Percentiles rank a stretch among this genome's conserved stretches.
Conservation (phyloP, 2,113 vertebrate species). For the Phyllostomus hastatus region DNA sequence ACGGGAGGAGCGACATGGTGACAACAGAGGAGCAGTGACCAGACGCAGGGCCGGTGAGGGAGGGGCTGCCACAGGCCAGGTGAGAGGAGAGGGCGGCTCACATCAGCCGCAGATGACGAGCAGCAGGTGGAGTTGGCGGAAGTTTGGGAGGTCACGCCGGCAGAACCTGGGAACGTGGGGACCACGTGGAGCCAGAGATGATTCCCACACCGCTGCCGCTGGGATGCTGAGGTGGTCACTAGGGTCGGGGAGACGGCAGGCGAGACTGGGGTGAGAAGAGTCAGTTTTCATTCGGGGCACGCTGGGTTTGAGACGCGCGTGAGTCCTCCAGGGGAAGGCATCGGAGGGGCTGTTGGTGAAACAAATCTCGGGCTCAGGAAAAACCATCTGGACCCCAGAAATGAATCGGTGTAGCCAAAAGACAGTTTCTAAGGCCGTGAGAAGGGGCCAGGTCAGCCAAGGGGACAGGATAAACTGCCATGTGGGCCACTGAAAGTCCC, state of each 20-base stretch:
- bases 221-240: not conserved
- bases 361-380: not conserved
- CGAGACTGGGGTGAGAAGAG: not conserved
- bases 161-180: not conserved
- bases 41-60: not conserved
- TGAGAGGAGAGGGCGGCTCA: not conserved
- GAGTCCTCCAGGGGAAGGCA: not conserved
- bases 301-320: not conserved
- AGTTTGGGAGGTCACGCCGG: not conserved
- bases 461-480: not conserved
- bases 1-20: accelerated
- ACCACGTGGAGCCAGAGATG: accelerated
- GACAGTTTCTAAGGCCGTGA: not conserved
- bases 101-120: not conserved
- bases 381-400: not conserved
- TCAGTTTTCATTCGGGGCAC: not conserved
- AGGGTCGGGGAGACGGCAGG: not conserved
- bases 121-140: not conserved
- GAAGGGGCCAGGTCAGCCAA: not conserved
- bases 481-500: not conserved
- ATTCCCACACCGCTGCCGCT: not conserved
- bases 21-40: too few relatives aligned
- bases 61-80: not conserved
- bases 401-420: not conserved
- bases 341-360: not conserved